These are phyloP conservation scores for Pandion haliaetus DNA, from an alignment of 2,113 vertebrate species.

Conservation along the genomic window DNA sequence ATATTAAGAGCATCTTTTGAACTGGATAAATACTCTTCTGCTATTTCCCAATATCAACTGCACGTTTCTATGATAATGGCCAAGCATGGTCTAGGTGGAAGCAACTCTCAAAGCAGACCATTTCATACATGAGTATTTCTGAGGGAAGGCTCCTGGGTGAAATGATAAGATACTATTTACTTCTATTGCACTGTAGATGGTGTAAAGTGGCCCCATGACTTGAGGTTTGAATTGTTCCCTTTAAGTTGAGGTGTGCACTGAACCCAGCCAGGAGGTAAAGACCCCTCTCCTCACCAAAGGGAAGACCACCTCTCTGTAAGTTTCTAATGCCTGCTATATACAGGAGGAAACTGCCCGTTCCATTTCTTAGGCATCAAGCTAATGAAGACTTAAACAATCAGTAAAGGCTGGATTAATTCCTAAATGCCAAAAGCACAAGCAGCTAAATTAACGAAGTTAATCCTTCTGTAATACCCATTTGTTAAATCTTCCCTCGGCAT, in stretches of 20 bases:
- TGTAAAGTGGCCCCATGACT: background rate
- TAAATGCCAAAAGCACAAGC: background rate
- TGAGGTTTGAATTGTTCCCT: background rate
- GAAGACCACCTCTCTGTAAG: background rate
- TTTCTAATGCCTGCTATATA: background rate
- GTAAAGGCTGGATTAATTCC: background rate
- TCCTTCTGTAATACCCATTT: background rate
- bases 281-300: background rate
- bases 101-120: background rate
- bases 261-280: background rate
- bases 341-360: background rate
- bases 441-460: constrained; percentile 1
- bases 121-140: background rate
- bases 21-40: background rate
- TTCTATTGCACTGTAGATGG: background rate
- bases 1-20: background rate
- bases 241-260: background rate
- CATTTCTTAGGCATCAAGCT: background rate
- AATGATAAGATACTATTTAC: background rate
- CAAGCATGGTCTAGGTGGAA: background rate
- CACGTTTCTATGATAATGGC: background rate
- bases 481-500: background rate
- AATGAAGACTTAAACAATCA: background rate
- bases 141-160: background rate
- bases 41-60: background rate